A percentile compares a stretch with the other conserved stretches of the same genome.
Conservation (phyloP, 2,888 invertebrate genomes). For the Brachypalpus laphriformis region DNA sequence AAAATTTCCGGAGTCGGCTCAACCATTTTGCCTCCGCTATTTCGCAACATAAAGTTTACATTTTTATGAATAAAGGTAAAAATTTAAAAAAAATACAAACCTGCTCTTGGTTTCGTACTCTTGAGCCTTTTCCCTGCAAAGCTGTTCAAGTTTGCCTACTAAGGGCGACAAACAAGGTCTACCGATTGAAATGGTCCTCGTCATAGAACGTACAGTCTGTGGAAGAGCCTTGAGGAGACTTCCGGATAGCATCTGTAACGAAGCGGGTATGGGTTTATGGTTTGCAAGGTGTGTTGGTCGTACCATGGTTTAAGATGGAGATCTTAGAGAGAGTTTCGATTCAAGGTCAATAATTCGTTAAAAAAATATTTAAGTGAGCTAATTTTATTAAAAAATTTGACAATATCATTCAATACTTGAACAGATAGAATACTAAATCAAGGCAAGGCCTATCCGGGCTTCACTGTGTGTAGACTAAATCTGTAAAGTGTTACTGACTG, state of each 20-base stretch:
- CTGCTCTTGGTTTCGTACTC: conserved; percentile 21
- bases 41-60: not conserved
- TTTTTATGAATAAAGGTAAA: not conserved
- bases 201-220: not conserved
- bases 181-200: not conserved
- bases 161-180: not conserved
- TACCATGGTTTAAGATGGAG: not conserved
- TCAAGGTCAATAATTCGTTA: not conserved
- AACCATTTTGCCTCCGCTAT: conserved; percentile 25
- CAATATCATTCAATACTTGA: not conserved
- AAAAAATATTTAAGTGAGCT: not conserved
- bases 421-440: not conserved
- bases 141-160: not conserved
- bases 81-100: not conserved
- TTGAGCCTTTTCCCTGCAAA: conserved; percentile 6
- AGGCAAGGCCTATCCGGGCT: not conserved
- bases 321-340: no score
- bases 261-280: not conserved
- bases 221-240: not conserved
- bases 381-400: not conserved
- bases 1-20: conserved; percentile 30
- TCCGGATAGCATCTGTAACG: not conserved
- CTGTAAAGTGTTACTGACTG: no score
- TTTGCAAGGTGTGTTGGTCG: not conserved
- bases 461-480: no score